phyloP scores from a whole-genome alignment of 2,113 vertebrate species.

The Apus apus region DNA sequence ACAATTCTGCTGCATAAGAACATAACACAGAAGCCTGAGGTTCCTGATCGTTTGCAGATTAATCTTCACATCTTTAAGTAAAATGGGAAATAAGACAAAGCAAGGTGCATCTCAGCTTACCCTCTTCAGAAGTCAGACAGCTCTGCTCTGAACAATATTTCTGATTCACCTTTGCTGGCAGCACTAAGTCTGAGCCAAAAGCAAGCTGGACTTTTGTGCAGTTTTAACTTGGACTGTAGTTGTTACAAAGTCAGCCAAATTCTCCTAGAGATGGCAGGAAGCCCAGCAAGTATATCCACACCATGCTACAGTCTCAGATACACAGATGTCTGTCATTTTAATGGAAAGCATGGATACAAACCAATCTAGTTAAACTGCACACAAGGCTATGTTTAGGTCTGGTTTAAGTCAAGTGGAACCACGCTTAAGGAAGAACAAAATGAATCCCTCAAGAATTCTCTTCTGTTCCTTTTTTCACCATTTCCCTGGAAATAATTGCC shows the following conservation, averaged over 20 bases:
- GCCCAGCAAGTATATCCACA: constrained; percentile 24
- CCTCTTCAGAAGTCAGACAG: neutral
- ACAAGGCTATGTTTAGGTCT: neutral
- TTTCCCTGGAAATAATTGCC: neutral
- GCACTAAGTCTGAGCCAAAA: neutral
- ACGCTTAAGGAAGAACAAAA: constrained; percentile 25
- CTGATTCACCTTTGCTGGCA: neutral
- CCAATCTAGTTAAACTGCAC: constrained; percentile 1
- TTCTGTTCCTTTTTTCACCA: neutral
- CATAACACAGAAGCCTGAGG: neutral
- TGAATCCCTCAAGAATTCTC: neutral
- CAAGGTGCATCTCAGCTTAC: neutral
- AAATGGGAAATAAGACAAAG: neutral
- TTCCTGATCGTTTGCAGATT: neutral
- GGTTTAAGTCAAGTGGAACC: constrained; percentile 33
- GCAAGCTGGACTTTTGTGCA: neutral
- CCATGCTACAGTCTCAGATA: neutral
- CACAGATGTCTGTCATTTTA: neutral
- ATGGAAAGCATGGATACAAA: constrained; percentile 19
- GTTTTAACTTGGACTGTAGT: neutral
- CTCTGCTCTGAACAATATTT: neutral
- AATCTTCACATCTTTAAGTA: neutral
- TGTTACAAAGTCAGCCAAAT: constrained; percentile 9
- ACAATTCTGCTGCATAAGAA: neutral
- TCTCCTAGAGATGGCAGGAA: constrained; percentile 16